Evolutionary conservation across 2,113 vertebrate genomes (phyloP).

Genomic region (Sterrhoptilus dennistouni): DNA sequence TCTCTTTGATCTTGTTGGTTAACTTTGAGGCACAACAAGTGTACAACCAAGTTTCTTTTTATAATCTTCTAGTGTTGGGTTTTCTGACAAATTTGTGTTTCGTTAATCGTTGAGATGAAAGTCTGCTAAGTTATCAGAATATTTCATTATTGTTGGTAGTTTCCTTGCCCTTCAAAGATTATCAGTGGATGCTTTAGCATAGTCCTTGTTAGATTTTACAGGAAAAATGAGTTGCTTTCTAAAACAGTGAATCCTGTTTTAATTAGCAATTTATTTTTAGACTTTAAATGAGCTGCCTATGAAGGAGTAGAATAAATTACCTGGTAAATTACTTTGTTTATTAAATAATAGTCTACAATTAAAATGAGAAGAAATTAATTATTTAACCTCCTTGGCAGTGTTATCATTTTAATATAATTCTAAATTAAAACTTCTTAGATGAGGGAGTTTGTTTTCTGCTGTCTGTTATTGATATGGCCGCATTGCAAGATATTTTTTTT

Average conservation of each 20-base stretch:
- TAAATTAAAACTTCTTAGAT: slow-evolving; percentile 68
- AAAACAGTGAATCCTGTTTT: slow-evolving; percentile 61
- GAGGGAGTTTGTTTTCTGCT: slow-evolving; percentile 52
- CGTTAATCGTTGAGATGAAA: slow-evolving; percentile 38
- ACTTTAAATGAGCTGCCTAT: slow-evolving; percentile 57
- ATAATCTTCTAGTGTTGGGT: not conserved
- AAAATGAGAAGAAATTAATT: slow-evolving; percentile 71
- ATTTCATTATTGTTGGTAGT: slow-evolving; percentile 6
- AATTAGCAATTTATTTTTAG: slow-evolving; percentile 75
- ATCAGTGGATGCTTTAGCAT: not conserved
- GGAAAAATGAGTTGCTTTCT: slow-evolving; percentile 65
- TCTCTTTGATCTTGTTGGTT: slow-evolving; percentile 9
- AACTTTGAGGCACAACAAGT: not conserved
- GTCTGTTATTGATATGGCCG: slow-evolving; percentile 70
- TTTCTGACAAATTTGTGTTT: not conserved
- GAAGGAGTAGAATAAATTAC: slow-evolving; percentile 71
- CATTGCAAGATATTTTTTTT: slow-evolving; percentile 56
- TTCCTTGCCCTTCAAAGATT: slow-evolving; percentile 42
- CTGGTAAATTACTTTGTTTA: slow-evolving; percentile 69
- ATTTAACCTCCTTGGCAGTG: slow-evolving; percentile 65
- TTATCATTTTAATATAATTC: slow-evolving; percentile 71
- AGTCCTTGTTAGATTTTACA: slow-evolving; percentile 43
- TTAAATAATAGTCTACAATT: slow-evolving; percentile 75
- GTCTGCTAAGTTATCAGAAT: slow-evolving; percentile 15
- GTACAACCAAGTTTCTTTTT: not conserved